Evolutionary conservation across 2,888 invertebrate genomes (phyloP).

Genomic region (Cataglyphis livida): DNA sequence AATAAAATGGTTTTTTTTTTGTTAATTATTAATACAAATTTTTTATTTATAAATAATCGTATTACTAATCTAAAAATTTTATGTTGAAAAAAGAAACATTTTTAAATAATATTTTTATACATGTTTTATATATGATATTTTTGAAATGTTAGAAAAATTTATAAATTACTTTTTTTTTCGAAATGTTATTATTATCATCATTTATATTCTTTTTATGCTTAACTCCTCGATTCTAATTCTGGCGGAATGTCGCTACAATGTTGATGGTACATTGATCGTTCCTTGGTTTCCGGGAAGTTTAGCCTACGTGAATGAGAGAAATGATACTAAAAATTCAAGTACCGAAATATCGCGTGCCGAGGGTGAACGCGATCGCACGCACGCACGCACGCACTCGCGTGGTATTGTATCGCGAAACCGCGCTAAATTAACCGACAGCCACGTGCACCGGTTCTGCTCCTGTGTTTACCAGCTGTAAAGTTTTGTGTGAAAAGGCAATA

Average conservation of each 20-base stretch:
- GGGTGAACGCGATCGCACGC: slow-evolving; percentile 5
- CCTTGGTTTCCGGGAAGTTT: slow-evolving; percentile 10
- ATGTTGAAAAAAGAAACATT: not conserved
- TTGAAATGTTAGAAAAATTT: not conserved
- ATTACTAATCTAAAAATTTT: not conserved
- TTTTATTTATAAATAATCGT: not conserved
- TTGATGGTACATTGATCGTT: slow-evolving; percentile 8
- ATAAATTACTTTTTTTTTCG: not conserved
- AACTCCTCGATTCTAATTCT: not conserved
- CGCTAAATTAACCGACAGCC: slow-evolving; percentile 75
- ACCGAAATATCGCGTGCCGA: slow-evolving; percentile 1
- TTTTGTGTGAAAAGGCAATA: slow-evolving; percentile 65
- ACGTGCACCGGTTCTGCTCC: slow-evolving; percentile 26
- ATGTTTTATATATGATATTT: not conserved
- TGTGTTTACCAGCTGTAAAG: slow-evolving; percentile 55
- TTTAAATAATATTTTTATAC: not conserved
- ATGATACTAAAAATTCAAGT: slow-evolving; percentile 38
- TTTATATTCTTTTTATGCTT: not conserved
- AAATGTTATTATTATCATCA: not conserved
- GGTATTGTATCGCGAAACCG: slow-evolving; percentile 63
- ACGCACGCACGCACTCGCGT: slow-evolving; percentile 29
- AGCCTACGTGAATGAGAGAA: not conserved
- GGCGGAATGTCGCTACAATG: not conserved
- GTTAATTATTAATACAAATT: not conserved
- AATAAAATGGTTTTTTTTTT: not conserved